Base-by-base conservation (phyloP, 2,888 invertebrate species). In the Dioctria rufipes region DNA sequence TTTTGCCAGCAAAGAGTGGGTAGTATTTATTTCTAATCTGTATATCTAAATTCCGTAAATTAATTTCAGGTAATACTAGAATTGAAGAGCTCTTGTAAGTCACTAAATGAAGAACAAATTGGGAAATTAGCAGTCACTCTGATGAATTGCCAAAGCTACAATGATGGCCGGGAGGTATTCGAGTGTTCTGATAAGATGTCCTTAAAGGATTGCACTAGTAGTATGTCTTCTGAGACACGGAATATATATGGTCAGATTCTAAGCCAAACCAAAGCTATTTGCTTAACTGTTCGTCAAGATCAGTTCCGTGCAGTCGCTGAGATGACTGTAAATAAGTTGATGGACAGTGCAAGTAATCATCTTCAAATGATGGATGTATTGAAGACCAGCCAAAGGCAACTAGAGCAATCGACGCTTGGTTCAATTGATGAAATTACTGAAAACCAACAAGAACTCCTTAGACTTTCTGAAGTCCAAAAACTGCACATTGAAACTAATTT, bases 201-300 rank as follows among this genome's bases (percentile, higher is more conserved):
- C 11, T n/a, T 83, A 5, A 78, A 51, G 43, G 82, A 83, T 6
- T 94, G 94, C 86, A 93, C 93, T 3, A 90, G 87, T 39, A 87
- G 89, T 54, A 93, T 94, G 93, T 93, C 93, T 86, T 87, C 91
- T 3, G 92, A 92, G 84, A 92, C 91, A 66, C 93, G 93, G 93
- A 93, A 93, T 85, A 91, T 92, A n/a, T 94, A 93, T 85, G 93
- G 93, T 86, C 89, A 93, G 75, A 92, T 93, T 88, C 92, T 91
- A 83, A 93, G 93, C 85, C 87, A 93, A 84, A 93, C 93, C 0
- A 89, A 92, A 82, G 92, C 93, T n/a, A 92, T 94, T 80, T 94
- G 94, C 85, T 92, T 93, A 84, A 88, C 92, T 13, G 90, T 92
- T 25, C 89, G 93, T 78, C 92, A 92, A 86, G 90, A 90, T 51